phyloP scores from a whole-genome alignment of 2,888 invertebrate genomes.

The Dendrolimus houi region DNA sequence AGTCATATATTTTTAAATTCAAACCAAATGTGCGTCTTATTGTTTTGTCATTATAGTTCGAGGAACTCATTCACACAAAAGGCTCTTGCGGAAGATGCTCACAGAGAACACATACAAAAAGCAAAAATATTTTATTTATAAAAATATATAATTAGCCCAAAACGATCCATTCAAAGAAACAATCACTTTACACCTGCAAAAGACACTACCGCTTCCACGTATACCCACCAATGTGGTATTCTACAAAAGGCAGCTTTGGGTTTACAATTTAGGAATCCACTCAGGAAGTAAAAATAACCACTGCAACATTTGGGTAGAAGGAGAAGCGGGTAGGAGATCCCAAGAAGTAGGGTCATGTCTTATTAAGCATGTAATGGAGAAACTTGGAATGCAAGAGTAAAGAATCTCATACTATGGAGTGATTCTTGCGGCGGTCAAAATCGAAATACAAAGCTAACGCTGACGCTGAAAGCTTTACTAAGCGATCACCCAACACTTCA shows the following conservation, averaged over 20 bases:
- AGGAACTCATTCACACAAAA: too few relatives aligned
- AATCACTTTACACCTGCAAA: slow-evolving; percentile 10
- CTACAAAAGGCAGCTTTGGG: slow-evolving; percentile 19
- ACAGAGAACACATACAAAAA: too few relatives aligned
- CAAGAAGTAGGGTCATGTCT: slow-evolving; percentile 9
- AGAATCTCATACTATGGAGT: slow-evolving; percentile 1
- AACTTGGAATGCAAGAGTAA: too few relatives aligned
- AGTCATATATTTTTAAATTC: too few relatives aligned
- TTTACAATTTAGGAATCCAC: slow-evolving; percentile 14
- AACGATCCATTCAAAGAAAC: slow-evolving; percentile 1
- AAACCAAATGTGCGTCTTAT: too few relatives aligned
- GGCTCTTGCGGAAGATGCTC: too few relatives aligned
- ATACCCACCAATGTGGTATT: slow-evolving; percentile 17
- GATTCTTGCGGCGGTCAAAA: slow-evolving; percentile 2
- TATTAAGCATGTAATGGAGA: not conserved
- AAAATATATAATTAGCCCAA: slow-evolving; percentile 1
- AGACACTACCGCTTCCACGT: slow-evolving; percentile 13
- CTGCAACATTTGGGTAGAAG: slow-evolving; percentile 14
- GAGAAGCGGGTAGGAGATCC: slow-evolving; percentile 8
- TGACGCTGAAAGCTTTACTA: slow-evolving; percentile 1
- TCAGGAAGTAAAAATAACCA: slow-evolving; percentile 8
- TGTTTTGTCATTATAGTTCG: too few relatives aligned
- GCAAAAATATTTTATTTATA: too few relatives aligned
- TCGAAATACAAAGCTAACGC: not conserved
- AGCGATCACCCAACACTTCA: too few relatives aligned